These are phyloP conservation scores for Pelodiscus sinensis DNA, from an alignment of 2,113 vertebrate species.

Conservation along the genomic window DNA sequence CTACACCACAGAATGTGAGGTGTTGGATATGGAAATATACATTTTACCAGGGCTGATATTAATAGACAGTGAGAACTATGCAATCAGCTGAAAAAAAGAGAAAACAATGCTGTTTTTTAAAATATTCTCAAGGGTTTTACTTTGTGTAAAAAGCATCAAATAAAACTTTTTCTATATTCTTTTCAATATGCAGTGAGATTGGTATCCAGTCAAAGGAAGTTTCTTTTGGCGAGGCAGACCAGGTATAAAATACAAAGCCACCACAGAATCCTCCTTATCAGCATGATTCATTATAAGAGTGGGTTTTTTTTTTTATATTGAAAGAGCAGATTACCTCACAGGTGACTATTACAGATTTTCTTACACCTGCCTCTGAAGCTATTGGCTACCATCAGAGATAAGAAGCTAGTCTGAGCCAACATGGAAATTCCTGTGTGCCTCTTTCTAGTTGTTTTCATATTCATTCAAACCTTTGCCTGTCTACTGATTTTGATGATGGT, in stretches of 20 bases:
- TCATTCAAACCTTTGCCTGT: neutral
- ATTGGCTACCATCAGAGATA: neutral
- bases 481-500: neutral
- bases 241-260: neutral
- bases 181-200: neutral
- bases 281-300: neutral
- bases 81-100: neutral
- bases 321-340: neutral
- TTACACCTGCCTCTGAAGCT: neutral
- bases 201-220: neutral
- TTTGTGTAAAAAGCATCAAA: neutral
- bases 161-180: neutral
- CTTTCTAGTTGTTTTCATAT: neutral
- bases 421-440: neutral
- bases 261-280: neutral
- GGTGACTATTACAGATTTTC: neutral
- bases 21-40: conserved; percentile 25
- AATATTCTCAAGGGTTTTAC: neutral
- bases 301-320: neutral
- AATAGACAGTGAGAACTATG: conserved; percentile 22
- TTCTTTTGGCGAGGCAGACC: neutral
- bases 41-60: conserved; percentile 19
- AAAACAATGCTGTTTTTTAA: neutral
- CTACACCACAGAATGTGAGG: conserved; percentile 13
- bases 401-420: neutral